Percentiles rank a stretch among this genome's conserved stretches.
Evolutionary conservation across 2,113 vertebrate species (phyloP).

Genomic region (Petrocephalus microphthalmus): DNA sequence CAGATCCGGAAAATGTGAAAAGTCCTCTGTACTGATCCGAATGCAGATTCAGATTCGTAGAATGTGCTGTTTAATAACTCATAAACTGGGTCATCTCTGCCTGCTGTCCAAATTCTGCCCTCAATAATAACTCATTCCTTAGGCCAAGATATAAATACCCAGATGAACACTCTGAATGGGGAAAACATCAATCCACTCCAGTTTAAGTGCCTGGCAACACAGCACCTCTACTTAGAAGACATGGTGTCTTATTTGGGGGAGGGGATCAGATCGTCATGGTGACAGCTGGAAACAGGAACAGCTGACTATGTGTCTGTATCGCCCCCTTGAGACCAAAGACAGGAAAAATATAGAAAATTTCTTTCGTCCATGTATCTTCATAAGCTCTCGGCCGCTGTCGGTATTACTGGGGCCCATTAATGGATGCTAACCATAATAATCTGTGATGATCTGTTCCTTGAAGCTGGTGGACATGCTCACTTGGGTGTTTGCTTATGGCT

Average conservation of each 20-base stretch:
- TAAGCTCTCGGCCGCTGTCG: not conserved
- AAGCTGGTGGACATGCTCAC: not conserved
- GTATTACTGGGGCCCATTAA: not conserved
- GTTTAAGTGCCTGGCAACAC: conserved; percentile 49
- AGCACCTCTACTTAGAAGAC: conserved; percentile 9
- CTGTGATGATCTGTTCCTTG: not conserved
- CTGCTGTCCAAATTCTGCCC: conserved; percentile 47
- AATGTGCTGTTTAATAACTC: conserved; percentile 45
- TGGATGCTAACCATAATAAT: not conserved
- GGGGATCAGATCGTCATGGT: not conserved
- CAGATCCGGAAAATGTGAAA: conserved; percentile 31
- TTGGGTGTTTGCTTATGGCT: not conserved
- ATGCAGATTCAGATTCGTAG: conserved; percentile 33
- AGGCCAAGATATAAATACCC: conserved; percentile 14
- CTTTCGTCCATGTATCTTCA: not conserved
- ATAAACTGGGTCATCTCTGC: conserved; percentile 41
- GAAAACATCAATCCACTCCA: conserved; percentile 43
- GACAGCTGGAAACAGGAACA: not conserved
- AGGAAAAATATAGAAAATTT: not conserved
- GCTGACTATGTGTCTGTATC: not conserved
- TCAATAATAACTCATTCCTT: conserved; percentile 4
- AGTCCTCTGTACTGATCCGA: conserved; percentile 11
- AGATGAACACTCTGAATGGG: conserved; percentile 30
- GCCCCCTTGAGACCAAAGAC: not conserved
- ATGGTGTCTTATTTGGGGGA: not conserved